phyloP scores from a whole-genome alignment of 1,140 invertebrate species.

The Pseudoatta argentina region DNA sequence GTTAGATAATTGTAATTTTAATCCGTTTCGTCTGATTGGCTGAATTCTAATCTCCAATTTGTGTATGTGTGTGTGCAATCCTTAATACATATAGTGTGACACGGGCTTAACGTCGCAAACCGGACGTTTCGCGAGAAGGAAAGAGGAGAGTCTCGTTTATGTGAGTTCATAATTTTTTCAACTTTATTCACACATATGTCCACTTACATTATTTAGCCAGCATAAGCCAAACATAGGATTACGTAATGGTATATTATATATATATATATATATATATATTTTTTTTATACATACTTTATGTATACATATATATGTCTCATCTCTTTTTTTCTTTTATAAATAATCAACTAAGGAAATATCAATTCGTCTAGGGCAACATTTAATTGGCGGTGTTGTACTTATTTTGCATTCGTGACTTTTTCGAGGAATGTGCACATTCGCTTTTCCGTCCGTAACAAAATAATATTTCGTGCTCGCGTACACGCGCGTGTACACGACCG shows the following conservation, averaged over 20 bases:
- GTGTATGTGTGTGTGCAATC: too few species aligned
- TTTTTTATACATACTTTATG: constrained; percentile 70
- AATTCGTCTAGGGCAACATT: constrained; percentile 78
- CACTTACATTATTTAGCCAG: constrained; percentile 85
- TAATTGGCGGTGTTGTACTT: constrained; percentile 85
- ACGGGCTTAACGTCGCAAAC: not conserved
- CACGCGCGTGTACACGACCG: not conserved
- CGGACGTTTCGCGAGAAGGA: constrained; percentile 31
- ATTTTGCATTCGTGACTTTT: constrained; percentile 78
- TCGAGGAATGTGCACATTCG: constrained; percentile 84
- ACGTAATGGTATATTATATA: constrained; percentile 80
- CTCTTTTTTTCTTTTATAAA: constrained; percentile 76
- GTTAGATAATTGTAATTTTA: too few species aligned
- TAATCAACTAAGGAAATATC: constrained; percentile 79
- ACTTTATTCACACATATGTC: constrained; percentile 87
- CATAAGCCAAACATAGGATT: constrained; percentile 86
- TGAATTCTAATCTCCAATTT: too few species aligned
- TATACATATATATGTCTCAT: constrained; percentile 78
- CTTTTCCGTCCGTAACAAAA: constrained; percentile 58
- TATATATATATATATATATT: not conserved
- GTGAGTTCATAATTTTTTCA: constrained; percentile 69
- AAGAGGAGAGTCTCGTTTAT: constrained; percentile 46
- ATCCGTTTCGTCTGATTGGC: too few species aligned
- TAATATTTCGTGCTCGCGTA: constrained; percentile 26
- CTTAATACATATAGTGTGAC: too few species aligned